Evolutionary conservation across 2,888 invertebrate genomes (phyloP).

Genomic region (Phytoseiulus persimilis): DNA sequence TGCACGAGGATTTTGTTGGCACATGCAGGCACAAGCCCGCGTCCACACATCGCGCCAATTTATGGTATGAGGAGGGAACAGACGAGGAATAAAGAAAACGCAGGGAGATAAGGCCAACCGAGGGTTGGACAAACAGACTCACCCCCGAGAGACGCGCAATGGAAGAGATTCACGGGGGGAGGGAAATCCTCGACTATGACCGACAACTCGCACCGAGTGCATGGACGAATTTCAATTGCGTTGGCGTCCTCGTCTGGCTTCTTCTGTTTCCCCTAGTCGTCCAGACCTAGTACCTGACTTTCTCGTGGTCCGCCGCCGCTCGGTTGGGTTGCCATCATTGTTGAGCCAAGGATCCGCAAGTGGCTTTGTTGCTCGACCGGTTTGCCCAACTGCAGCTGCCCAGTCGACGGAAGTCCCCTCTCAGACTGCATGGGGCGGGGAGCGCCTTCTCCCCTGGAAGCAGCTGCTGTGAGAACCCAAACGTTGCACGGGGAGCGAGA

Average conservation of each 20-base stretch:
- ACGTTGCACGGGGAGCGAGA: not conserved
- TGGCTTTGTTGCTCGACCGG: not conserved
- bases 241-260: not conserved
- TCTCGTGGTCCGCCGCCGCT: no score
- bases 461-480: not conserved
- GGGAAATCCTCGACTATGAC: not conserved
- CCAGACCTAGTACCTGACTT: not conserved
- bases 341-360: no score
- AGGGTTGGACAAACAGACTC: not conserved
- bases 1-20: not conserved
- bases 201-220: not conserved
- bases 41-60: not conserved
- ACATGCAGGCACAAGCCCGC: not conserved
- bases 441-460: not conserved
- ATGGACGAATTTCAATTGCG: not conserved
- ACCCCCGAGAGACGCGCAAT: not conserved
- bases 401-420: not conserved
- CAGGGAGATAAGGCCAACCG: not conserved
- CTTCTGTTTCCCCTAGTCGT: not conserved
- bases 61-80: not conserved
- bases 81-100: not conserved
- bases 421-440: not conserved
- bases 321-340: no score
- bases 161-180: not conserved
- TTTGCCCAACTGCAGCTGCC: not conserved